Evolutionary conservation across 2,797 vertebrate genomes (phyloP).

Genomic region (Anisognathus igniventris): DNA sequence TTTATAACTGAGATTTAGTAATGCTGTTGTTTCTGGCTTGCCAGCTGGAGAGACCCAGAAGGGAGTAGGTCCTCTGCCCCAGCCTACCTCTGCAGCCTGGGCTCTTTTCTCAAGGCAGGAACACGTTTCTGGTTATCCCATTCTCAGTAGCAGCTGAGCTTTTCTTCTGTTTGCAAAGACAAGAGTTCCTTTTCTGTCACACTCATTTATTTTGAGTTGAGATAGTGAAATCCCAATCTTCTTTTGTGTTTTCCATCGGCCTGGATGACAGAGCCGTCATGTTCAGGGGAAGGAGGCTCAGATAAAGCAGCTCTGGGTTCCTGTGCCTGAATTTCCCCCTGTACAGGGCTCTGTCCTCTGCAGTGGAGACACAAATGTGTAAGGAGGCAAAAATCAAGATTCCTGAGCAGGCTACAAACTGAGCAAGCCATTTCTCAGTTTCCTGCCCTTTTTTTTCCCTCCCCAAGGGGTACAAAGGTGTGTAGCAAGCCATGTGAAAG

Average conservation of each 20-base stretch:
- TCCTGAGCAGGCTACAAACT: background rate
- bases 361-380: accelerated
- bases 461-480: background rate
- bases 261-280: background rate
- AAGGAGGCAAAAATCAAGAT: background rate
- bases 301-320: background rate
- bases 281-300: background rate
- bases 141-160: background rate
- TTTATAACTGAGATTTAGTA: background rate
- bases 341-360: background rate
- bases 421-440: background rate
- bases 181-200: background rate
- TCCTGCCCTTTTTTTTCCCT: background rate
- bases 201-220: background rate
- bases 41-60: background rate
- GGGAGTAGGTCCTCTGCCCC: background rate
- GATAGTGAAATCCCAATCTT: background rate
- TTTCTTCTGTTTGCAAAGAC: background rate
- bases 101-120: background rate
- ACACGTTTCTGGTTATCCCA: background rate
- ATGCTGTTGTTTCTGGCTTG: background rate
- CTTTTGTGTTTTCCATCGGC: background rate
- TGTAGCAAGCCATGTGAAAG: background rate
- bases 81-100: background rate
- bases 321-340: background rate